Conservation (phyloP, 2,113 vertebrate genomes). For the Alces alces region DNA sequence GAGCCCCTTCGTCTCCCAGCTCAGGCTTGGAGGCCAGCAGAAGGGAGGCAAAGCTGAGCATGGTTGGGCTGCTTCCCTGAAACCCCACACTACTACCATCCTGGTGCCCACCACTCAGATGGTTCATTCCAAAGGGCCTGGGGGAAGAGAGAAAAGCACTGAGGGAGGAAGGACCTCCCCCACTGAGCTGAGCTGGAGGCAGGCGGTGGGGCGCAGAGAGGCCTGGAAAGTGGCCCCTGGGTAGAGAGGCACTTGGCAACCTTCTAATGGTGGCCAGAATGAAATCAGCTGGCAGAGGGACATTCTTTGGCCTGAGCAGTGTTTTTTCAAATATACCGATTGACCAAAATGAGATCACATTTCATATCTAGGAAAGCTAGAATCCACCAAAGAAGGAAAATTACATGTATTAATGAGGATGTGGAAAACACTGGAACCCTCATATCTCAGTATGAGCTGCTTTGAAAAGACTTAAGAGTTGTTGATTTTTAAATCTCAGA, state of each 20-base stretch:
- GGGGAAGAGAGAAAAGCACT: background rate
- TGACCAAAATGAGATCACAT: background rate
- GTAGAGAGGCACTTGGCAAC: background rate
- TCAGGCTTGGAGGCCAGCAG: background rate
- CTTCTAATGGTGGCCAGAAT: background rate
- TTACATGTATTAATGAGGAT: background rate
- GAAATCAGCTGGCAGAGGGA: background rate
- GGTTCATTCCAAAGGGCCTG: background rate
- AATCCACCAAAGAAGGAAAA: background rate
- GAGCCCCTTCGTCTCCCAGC: background rate
- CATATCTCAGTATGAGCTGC: background rate
- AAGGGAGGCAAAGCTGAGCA: background rate
- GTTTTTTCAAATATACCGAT: background rate
- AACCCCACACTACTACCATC: background rate
- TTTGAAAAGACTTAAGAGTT: background rate
- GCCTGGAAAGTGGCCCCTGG: background rate
- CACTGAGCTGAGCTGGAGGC: rapidly evolving
- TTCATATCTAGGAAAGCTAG: background rate
- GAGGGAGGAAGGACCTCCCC: background rate
- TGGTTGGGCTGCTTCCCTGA: background rate
- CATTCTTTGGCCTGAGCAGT: background rate
- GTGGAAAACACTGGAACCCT: background rate
- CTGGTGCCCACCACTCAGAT: background rate
- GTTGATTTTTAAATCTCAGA: background rate
- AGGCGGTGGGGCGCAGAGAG: background rate